phyloP scores from a whole-genome alignment of 2,888 invertebrate species.

The Tyria jacobaeae region DNA sequence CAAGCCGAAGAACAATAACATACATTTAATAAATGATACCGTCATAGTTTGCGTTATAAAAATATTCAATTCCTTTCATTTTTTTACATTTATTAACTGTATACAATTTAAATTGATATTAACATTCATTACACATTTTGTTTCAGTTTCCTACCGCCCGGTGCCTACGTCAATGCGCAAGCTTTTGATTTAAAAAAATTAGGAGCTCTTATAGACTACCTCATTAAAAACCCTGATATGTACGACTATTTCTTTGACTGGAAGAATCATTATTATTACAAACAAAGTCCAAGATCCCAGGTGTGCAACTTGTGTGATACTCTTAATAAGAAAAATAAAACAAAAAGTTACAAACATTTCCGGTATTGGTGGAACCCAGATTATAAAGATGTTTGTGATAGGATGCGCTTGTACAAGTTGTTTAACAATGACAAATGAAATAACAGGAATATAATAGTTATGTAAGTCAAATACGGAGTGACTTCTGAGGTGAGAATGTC shows the following conservation, averaged over 20 bases:
- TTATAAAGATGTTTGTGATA: constrained; percentile 62
- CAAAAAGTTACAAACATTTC: constrained; percentile 49
- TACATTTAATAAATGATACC: no score
- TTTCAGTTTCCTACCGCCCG: constrained; percentile 76
- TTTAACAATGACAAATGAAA: constrained; percentile 42
- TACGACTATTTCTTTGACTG: constrained; percentile 76
- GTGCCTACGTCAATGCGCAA: constrained; percentile 70
- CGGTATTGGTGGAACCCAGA: constrained; percentile 74
- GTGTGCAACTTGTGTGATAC: constrained; percentile 71
- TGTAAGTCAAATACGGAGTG: no score
- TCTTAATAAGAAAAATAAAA: constrained; percentile 53
- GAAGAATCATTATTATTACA: constrained; percentile 73
- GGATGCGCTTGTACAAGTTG: constrained; percentile 51
- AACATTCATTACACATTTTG: not conserved
- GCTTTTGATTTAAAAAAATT: constrained; percentile 68
- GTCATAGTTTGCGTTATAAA: no score
- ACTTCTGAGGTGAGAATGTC: no score
- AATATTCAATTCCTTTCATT: no score
- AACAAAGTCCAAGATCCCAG: constrained; percentile 53
- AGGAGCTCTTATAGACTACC: constrained; percentile 70
- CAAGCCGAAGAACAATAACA: no score
- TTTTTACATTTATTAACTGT: no score
- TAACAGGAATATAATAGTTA: not conserved
- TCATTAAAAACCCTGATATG: constrained; percentile 63
- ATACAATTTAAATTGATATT: not conserved